phyloP scores from a whole-genome alignment of 2,113 vertebrate species.

The Terrapene triunguis region DNA sequence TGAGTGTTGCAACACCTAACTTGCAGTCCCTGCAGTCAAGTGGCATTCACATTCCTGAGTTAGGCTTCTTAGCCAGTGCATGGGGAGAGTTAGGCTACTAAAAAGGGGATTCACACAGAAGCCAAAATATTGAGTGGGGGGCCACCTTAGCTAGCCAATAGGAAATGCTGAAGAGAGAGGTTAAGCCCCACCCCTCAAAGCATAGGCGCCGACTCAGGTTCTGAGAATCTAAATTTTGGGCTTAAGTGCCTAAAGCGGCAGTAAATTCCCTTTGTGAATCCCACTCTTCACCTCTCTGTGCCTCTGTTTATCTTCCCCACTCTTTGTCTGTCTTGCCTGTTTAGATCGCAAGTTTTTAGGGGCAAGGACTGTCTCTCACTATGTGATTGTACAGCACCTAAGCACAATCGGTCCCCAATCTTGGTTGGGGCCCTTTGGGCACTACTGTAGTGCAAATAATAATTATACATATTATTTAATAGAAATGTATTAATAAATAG shows the following conservation, averaged over 20 bases:
- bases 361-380: not conserved
- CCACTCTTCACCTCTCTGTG: not conserved
- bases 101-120: not conserved
- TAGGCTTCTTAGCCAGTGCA: not conserved
- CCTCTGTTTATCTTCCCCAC: not conserved
- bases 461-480: not conserved
- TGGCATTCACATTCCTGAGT: not conserved
- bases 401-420: not conserved
- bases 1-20: not conserved
- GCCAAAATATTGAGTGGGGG: not conserved
- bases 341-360: not conserved
- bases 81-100: not conserved
- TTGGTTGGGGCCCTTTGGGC: not conserved
- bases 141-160: not conserved
- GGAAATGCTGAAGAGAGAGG: not conserved
- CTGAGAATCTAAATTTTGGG: not conserved
- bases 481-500: not conserved
- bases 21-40: not conserved
- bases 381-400: not conserved
- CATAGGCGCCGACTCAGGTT: too few species aligned
- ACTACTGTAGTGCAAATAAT: not conserved
- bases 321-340: not conserved
- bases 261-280: not conserved
- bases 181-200: not conserved
- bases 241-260: not conserved